Percentiles rank a stretch among this genome's conserved stretches.
phyloP scores from a whole-genome alignment of 2,888 invertebrate species.

The Drosophila prolongata region DNA sequence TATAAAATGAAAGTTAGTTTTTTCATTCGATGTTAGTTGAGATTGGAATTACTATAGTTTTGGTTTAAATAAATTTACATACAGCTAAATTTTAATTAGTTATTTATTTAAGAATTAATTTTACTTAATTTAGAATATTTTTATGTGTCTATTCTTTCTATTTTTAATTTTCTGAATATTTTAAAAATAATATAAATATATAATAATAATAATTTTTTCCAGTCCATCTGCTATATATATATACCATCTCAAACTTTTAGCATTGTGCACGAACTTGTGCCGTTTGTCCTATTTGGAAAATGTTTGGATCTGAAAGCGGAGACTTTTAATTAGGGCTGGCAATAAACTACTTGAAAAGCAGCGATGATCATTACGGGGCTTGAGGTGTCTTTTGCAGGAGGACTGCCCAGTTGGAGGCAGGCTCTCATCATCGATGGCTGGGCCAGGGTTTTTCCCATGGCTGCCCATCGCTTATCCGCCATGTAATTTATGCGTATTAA shows the following conservation, averaged over 20 bases:
- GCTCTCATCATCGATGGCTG: slow-evolving; percentile 1
- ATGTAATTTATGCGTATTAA: slow-evolving; percentile 79
- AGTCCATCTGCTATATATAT: slow-evolving; percentile 5
- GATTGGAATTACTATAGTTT: too few species aligned
- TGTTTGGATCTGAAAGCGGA: slow-evolving; percentile 16
- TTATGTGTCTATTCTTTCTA: too few species aligned
- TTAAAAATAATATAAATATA: too few species aligned
- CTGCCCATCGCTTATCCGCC: slow-evolving; percentile 36
- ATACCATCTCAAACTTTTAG: slow-evolving; percentile 11
- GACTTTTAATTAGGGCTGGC: slow-evolving; percentile 30
- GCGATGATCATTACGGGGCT: slow-evolving; percentile 10
- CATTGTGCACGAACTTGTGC: slow-evolving; percentile 23
- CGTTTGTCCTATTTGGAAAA: slow-evolving; percentile 21
- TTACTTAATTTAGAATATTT: too few species aligned
- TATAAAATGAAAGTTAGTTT: not conserved
- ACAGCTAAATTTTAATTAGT: not conserved
- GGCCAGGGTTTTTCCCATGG: slow-evolving; percentile 53
- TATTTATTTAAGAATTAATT: too few species aligned
- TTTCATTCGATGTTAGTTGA: too few species aligned
- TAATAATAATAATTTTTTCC: not conserved
- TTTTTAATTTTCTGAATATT: too few species aligned
- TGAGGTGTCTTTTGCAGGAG: slow-evolving; percentile 25
- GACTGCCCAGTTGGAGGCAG: not conserved
- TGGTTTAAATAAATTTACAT: too few species aligned
- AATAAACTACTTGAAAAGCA: slow-evolving; percentile 7